Evolutionary conservation across 2,113 vertebrate species (phyloP).

Genomic region (Phodopus roborovskii): DNA sequence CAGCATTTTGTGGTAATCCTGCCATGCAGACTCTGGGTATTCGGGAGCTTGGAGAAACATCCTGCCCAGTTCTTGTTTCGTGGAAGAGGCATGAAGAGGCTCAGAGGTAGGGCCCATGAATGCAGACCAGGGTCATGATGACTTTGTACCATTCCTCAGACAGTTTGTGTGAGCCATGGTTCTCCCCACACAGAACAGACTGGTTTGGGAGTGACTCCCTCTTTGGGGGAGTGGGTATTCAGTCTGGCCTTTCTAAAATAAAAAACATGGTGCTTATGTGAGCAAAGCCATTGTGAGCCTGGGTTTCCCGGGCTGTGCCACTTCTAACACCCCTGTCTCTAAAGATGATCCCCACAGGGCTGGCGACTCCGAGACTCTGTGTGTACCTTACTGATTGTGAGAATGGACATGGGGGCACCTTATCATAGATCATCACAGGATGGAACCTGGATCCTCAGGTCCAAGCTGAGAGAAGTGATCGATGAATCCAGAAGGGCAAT

Average conservation of each 20-base stretch:
- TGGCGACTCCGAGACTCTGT: neutral
- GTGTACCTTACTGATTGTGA: neutral
- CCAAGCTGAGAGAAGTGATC: neutral
- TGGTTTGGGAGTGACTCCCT: neutral
- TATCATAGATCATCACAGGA: no score
- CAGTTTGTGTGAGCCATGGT: neutral
- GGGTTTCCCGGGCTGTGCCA: neutral
- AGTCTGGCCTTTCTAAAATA: neutral
- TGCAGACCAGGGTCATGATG: neutral
- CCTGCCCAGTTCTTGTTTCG: neutral
- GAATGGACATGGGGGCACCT: rapidly evolving
- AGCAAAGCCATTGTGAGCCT: neutral
- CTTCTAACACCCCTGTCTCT: neutral
- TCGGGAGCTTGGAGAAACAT: neutral
- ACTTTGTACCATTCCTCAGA: neutral
- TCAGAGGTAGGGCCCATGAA: neutral
- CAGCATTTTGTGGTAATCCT: neutral
- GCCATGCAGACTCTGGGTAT: neutral
- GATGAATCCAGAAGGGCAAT: neutral
- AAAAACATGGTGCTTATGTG: neutral
- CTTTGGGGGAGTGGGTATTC: neutral
- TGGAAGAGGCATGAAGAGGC: neutral
- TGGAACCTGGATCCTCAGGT: neutral
- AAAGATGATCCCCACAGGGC: neutral
- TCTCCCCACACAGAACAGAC: neutral